phyloP scores from a whole-genome alignment of 1,140 invertebrate genomes.

The Papilio aristodemus region DNA sequence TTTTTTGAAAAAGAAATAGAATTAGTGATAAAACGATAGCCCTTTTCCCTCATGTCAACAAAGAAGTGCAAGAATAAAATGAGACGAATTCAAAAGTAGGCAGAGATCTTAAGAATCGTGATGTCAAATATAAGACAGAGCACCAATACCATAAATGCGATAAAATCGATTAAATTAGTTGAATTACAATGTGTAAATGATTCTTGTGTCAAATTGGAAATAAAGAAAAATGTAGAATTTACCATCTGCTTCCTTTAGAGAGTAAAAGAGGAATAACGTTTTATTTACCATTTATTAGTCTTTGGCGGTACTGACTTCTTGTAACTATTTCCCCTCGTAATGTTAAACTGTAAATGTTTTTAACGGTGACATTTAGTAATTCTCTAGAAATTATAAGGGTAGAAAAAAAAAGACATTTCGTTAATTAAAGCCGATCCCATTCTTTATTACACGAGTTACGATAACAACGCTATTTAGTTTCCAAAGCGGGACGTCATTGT shows the following conservation, averaged over 20 bases:
- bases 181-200: too few relatives aligned
- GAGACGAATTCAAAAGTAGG: too few relatives aligned
- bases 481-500: constrained; percentile 16
- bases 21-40: too few relatives aligned
- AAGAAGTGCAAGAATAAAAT: too few relatives aligned
- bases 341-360: not conserved
- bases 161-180: too few relatives aligned
- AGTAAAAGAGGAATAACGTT: not conserved
- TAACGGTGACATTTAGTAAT: not conserved
- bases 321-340: not conserved
- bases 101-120: too few relatives aligned
- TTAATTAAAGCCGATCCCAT: not conserved
- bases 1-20: too few relatives aligned
- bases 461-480: constrained; percentile 8
- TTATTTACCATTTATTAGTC: not conserved
- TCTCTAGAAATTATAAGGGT: not conserved
- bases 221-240: not conserved
- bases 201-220: not conserved
- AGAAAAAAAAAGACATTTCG: not conserved
- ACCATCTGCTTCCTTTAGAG: not conserved
- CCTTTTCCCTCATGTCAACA: too few relatives aligned
- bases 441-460: not conserved
- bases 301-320: not conserved
- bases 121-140: too few relatives aligned
- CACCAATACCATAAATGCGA: too few relatives aligned